phyloP scores from a whole-genome alignment of 2,888 invertebrate species.

The Aphodius granarius region DNA sequence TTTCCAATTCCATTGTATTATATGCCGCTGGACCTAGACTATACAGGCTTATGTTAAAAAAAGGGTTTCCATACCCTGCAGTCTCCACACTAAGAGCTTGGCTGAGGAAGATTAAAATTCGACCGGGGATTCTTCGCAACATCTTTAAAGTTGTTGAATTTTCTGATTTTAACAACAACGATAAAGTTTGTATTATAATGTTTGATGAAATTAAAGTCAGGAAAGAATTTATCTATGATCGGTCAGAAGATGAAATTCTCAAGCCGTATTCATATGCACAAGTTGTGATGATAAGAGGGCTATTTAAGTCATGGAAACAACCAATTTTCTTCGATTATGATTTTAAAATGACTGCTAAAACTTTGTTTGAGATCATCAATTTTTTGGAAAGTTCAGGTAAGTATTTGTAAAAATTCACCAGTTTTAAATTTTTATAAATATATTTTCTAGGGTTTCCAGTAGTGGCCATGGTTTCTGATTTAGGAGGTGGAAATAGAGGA shows the following conservation, averaged over 20 bases:
- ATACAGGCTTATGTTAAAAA: conserved; percentile 31
- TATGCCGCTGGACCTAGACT: conserved; percentile 32
- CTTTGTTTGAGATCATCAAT: conserved; percentile 30
- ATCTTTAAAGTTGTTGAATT: no score
- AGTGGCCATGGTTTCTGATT: conserved; percentile 19
- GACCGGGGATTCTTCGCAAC: conserved; percentile 16
- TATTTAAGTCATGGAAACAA: conserved; percentile 34
- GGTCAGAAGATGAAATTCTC: conserved; percentile 22
- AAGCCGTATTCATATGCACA: conserved; percentile 31
- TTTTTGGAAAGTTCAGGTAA: conserved; percentile 27
- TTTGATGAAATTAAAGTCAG: conserved; percentile 30
- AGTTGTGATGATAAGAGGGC: conserved; percentile 30
- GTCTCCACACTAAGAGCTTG: conserved; percentile 30
- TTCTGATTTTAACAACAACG: conserved; percentile 15
- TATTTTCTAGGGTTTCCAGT: conserved; percentile 1
- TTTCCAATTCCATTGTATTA: conserved; percentile 30
- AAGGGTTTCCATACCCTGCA: conserved; percentile 31
- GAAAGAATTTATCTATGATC: conserved; percentile 26
- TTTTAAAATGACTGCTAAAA: conserved; percentile 30
- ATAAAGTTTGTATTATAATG: neutral
- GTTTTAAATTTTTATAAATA: no score
- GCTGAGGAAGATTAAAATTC: conserved; percentile 31
- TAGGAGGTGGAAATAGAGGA: conserved; percentile 20
- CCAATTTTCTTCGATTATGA: conserved; percentile 36
- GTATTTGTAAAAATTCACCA: no score